A percentile compares a stretch with the other conserved stretches of the same genome.
Conservation (phyloP, 2,113 vertebrate species). For the Bostrychus sinensis region DNA sequence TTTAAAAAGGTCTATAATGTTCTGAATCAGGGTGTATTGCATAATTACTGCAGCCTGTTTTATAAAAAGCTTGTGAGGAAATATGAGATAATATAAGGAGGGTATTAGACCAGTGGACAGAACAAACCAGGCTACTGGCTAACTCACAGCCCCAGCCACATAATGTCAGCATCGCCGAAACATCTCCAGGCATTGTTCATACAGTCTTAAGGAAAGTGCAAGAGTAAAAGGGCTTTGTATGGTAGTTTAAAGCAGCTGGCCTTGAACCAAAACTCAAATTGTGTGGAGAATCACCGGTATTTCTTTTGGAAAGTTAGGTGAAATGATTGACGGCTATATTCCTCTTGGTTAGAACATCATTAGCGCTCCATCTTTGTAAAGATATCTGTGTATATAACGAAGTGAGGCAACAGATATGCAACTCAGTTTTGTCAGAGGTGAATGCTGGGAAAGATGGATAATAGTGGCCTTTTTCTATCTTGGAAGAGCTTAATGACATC, state of each 20-base stretch:
- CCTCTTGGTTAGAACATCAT: slow-evolving; percentile 45
- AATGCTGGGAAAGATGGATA: slow-evolving; percentile 52
- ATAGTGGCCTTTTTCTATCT: slow-evolving; percentile 26
- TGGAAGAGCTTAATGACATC: slow-evolving; percentile 38
- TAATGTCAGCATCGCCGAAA: too few species aligned
- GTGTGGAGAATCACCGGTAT: background rate
- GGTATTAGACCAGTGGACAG: too few species aligned
- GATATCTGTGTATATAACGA: slow-evolving; percentile 35
- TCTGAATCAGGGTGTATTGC: too few species aligned
- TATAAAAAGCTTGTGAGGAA: too few species aligned
- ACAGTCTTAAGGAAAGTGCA: background rate
- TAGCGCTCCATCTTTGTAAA: slow-evolving; percentile 18
- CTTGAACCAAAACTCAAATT: background rate
- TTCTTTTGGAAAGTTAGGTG: slow-evolving; percentile 3
- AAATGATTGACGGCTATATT: slow-evolving; percentile 14
- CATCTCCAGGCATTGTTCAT: background rate
- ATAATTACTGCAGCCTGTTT: too few species aligned
- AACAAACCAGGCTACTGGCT: too few species aligned
- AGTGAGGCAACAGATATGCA: slow-evolving; percentile 43
- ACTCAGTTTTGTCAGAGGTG: slow-evolving; percentile 26
- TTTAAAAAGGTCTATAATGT: too few species aligned
- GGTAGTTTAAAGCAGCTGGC: too few species aligned
- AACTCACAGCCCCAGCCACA: background rate
- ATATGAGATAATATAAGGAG: too few species aligned
- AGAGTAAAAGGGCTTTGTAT: background rate